Base-by-base conservation (phyloP, 2,888 invertebrate genomes). In the Torymus aiolomorphi region DNA sequence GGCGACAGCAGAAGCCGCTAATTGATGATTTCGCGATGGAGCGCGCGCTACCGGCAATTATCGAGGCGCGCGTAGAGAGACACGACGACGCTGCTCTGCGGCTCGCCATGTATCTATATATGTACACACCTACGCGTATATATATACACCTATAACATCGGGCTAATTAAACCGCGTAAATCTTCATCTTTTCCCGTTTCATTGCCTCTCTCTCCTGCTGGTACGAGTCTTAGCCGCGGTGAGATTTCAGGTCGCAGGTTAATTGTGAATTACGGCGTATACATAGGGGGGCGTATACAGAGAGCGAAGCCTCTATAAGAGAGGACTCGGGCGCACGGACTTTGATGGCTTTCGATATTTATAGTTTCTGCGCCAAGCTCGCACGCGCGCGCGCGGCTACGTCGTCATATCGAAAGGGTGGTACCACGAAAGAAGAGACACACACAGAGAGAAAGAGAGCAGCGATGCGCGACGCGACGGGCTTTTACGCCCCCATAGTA, bases 151-250 rank as follows among this genome's bases (percentile, higher is more conserved):
- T 42, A 10, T 42, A 16, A 11, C 54, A 24, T 49, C 54, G 20
- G 16, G 61, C 70, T 82, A 82, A 82, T 80, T 82, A 82, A 80
- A 74, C 79, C 77, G 54, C 74, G 79, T 82, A 82, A 80, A 82
- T 82, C 81, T 81, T 78, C 78, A 63, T 76, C 73, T 74, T 79
- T 61, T 67, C 54, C 49, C 31, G 59, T 51, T 69, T 62, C 42
- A n/a, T 18, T 62, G 42, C 42, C 42, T 42, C 31, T 31, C 42
- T 8, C 11, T 16, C 20, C 4, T n/a, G n/a, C n/a, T n/a, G n/a
- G n/a, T n/a, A n/a, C n/a, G 56, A 42, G 42, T 42, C 42, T 42
- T 42, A 42, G 42, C 42, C 8, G 42, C 42, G 42, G 42, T 67
- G 80, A 66, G 76, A 70, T 80, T 76, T 67, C 76, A 67, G 71